Percentiles rank a stretch among this genome's conserved stretches.
Evolutionary conservation across 2,797 vertebrate genomes (phyloP).

Genomic region (Cyclura pinguis): DNA sequence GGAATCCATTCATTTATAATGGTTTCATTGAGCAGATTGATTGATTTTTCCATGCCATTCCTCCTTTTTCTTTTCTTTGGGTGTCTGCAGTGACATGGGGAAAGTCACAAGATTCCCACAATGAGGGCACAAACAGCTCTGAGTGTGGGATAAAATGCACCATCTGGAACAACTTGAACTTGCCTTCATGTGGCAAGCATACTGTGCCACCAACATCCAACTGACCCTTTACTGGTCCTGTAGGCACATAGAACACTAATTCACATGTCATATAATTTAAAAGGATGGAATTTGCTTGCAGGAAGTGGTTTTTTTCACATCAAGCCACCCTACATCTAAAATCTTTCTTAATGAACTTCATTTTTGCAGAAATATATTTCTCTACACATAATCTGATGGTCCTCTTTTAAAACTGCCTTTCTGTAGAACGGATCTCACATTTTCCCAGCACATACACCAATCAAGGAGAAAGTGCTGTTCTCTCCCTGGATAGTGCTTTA

Average conservation of each 20-base stretch:
- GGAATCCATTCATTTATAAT: too few species aligned
- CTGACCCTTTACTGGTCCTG: too few species aligned
- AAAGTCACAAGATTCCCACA: too few species aligned
- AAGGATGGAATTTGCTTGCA: neutral
- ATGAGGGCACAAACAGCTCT: too few species aligned
- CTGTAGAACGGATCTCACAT: neutral
- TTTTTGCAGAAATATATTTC: neutral
- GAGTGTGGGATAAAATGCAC: too few species aligned
- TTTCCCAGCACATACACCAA: neutral
- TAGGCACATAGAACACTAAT: too few species aligned
- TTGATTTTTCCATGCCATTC: neutral
- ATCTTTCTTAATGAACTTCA: neutral
- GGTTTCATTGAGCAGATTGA: too few species aligned
- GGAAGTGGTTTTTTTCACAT: neutral
- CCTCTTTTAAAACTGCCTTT: neutral
- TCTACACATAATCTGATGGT: neutral
- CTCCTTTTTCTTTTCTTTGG: neutral
- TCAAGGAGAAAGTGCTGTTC: neutral
- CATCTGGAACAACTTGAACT: too few species aligned
- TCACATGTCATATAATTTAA: too few species aligned
- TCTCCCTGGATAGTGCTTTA: neutral
- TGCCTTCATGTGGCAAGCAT: too few species aligned
- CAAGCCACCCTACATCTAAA: neutral
- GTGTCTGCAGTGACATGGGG: neutral
- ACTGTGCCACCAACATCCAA: too few species aligned